A percentile compares a stretch with the other conserved stretches of the same genome.
phyloP scores from a whole-genome alignment of 2,888 invertebrate species.

The Apoda limacodes region DNA sequence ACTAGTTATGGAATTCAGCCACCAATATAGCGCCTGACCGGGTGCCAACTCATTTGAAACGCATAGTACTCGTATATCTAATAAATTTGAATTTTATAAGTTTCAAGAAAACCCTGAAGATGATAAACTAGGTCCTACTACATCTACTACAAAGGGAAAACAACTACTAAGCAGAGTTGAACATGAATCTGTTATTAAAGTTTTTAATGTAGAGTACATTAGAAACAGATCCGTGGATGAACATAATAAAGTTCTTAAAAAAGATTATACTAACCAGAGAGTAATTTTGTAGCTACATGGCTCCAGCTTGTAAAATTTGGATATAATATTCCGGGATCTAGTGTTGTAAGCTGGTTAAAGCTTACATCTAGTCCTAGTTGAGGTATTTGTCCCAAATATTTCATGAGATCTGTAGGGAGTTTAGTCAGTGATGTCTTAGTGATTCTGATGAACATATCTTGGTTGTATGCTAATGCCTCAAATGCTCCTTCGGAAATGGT shows the following conservation, averaged over 20 bases:
- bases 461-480: slow-evolving; percentile 77
- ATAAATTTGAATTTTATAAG: too few species aligned
- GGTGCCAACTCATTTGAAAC: too few species aligned
- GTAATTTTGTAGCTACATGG: slow-evolving; percentile 85
- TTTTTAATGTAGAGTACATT: too few species aligned
- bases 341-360: slow-evolving; percentile 81
- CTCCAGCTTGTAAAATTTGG: slow-evolving; percentile 90
- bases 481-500: slow-evolving; percentile 84
- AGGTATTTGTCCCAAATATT: slow-evolving; percentile 80
- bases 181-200: too few species aligned
- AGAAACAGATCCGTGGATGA: too few species aligned
- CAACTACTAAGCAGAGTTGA: too few species aligned
- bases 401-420: slow-evolving; percentile 83
- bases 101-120: too few species aligned
- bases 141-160: too few species aligned
- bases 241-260: slow-evolving; percentile 9
- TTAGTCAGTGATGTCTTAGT: slow-evolving; percentile 82
- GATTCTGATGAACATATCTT: slow-evolving; percentile 82
- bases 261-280: slow-evolving; percentile 73
- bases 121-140: too few species aligned
- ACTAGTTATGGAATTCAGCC: too few species aligned
- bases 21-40: too few species aligned
- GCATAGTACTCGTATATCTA: too few species aligned
- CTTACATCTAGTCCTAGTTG: slow-evolving; percentile 86
- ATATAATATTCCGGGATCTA: slow-evolving; percentile 88